Evolutionary conservation across 2,113 vertebrate genomes (phyloP).

Genomic region (Circaetus gallicus): DNA sequence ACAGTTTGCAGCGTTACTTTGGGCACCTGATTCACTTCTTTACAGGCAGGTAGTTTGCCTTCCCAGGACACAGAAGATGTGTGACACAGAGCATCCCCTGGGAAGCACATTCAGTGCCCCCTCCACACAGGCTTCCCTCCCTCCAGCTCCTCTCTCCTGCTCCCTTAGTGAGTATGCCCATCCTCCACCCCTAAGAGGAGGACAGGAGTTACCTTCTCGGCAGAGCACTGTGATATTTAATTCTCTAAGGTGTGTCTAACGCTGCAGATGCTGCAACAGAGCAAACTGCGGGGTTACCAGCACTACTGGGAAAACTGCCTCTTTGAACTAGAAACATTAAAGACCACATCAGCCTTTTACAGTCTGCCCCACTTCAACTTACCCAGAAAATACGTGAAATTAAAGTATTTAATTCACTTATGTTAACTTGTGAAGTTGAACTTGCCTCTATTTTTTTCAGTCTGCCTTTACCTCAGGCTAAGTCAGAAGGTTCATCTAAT

Average conservation of each 20-base stretch:
- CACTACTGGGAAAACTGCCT: background rate
- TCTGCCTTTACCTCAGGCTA: background rate
- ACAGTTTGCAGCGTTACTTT: background rate
- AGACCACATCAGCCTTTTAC: background rate
- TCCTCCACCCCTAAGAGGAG: background rate
- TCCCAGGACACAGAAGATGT: background rate
- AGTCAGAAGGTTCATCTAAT: background rate
- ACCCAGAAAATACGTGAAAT: background rate
- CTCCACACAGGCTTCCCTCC: rapidly evolving
- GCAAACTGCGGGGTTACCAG: background rate
- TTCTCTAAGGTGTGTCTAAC: background rate
- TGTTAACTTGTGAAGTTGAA: background rate
- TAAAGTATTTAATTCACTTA: background rate
- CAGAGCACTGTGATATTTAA: background rate
- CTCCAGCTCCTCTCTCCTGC: background rate
- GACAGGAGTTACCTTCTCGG: rapidly evolving
- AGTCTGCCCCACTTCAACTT: background rate
- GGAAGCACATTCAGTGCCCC: background rate
- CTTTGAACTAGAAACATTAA: background rate
- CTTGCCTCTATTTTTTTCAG: background rate
- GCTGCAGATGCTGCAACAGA: rapidly evolving
- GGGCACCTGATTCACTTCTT: background rate
- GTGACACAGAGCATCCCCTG: background rate
- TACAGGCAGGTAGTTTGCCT: rapidly evolving
- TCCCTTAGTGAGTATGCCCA: background rate